Evolutionary conservation across 2,888 invertebrate species (phyloP).

Genomic region (Tetranychus truncatus): DNA sequence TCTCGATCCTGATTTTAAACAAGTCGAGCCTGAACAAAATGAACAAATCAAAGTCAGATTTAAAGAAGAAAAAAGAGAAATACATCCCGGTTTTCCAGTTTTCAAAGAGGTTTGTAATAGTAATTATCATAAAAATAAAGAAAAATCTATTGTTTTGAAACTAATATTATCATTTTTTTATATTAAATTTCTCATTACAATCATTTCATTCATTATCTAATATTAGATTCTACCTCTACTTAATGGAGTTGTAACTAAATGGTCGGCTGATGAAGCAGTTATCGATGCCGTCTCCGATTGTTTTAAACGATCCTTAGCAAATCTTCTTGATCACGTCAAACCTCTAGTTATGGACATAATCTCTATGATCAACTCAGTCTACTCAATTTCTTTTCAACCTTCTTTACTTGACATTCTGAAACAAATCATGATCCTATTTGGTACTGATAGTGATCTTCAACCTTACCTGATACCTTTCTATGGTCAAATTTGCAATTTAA

Average conservation of each 20-base stretch:
- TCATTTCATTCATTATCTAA: not conserved
- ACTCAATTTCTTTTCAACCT: conserved; percentile 48
- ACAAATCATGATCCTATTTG: conserved; percentile 38
- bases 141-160: not conserved
- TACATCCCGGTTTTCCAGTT: conserved; percentile 23
- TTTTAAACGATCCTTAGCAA: conserved; percentile 51
- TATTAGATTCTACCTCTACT: conserved; percentile 20
- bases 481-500: conserved; percentile 30
- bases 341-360: conserved; percentile 49
- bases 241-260: conserved; percentile 16
- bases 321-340: conserved; percentile 49
- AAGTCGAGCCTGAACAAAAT: conserved; percentile 16
- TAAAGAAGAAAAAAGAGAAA: conserved; percentile 12
- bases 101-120: conserved; percentile 19
- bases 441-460: conserved; percentile 29
- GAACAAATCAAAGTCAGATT: conserved; percentile 9
- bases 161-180: not conserved
- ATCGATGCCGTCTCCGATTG: conserved; percentile 50
- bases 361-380: conserved; percentile 47
- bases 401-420: conserved; percentile 53
- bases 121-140: not conserved
- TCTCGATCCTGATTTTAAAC: conserved; percentile 36
- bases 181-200: not conserved
- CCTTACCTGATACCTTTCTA: conserved; percentile 34
- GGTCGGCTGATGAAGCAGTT: conserved; percentile 18